Evolutionary conservation across 2,888 invertebrate species (phyloP).

Genomic region (Petrolisthes cinctipes): DNA sequence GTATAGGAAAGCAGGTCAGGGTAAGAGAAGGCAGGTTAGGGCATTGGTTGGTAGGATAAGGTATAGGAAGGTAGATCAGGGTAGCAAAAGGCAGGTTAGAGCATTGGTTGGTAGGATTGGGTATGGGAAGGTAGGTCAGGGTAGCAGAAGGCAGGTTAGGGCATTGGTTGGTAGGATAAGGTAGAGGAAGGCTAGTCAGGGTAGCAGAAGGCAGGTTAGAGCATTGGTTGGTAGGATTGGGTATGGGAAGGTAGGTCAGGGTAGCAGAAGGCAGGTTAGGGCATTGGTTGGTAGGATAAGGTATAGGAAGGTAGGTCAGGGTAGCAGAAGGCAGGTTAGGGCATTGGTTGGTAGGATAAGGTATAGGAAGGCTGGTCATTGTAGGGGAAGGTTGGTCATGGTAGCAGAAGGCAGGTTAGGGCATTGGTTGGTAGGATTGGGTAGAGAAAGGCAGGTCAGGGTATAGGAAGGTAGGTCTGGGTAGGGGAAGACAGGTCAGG

Average conservation of each 20-base stretch:
- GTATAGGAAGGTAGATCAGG: background rate
- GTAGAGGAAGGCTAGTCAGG: background rate
- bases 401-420: background rate
- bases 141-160: background rate
- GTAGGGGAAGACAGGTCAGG: background rate
- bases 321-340: no score
- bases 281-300: no score
- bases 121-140: background rate
- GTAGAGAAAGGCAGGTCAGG: background rate
- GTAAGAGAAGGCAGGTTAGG: background rate
- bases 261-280: no score
- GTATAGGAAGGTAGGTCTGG: background rate
- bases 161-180: background rate
- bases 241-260: no score
- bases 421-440: background rate
- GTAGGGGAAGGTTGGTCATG: background rate
- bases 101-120: no score
- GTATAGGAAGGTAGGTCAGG: no score
- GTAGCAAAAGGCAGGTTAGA: background rate
- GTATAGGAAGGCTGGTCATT: no score
- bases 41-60: background rate
- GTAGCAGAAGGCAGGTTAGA: no score
- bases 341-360: no score
- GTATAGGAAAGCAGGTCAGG: background rate
- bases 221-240: no score